Conservation (phyloP, 2,888 invertebrate species). For the Pheosia tremula region DNA sequence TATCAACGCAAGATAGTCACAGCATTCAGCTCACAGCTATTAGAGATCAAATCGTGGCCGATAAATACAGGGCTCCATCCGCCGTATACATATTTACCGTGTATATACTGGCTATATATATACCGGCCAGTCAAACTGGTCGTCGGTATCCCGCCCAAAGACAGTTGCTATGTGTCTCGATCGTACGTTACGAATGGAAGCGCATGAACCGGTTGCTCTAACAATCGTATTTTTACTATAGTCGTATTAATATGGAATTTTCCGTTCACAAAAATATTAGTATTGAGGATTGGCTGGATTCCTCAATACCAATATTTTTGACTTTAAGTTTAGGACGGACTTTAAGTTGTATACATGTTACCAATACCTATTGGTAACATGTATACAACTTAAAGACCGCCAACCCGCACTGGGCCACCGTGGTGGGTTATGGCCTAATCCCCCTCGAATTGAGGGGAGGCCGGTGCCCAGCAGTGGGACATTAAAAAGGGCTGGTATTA, state of each 20-base stretch:
- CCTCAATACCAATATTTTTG: too few relatives aligned
- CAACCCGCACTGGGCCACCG: too few relatives aligned
- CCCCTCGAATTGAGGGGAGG: too few relatives aligned
- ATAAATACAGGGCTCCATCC: conserved; percentile 5
- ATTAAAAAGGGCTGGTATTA: too few relatives aligned
- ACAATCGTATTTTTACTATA: conserved; percentile 6
- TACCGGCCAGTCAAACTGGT: conserved; percentile 1
- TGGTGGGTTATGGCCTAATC: too few relatives aligned
- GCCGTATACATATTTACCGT: neutral
- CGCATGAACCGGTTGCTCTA: conserved; percentile 1
- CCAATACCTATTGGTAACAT: too few relatives aligned
- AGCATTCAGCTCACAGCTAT: neutral
- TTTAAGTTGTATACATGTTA: too few relatives aligned
- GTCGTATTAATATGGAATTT: conserved; percentile 4
- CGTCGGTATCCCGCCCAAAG: conserved; percentile 1
- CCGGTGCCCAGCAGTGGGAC: too few relatives aligned
- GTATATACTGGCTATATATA: neutral
- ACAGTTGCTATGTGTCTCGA: conserved; percentile 5
- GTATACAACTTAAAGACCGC: too few relatives aligned
- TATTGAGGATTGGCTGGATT: neutral
- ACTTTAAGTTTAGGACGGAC: too few relatives aligned
- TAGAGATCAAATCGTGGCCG: conserved; percentile 8
- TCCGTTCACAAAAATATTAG: neutral
- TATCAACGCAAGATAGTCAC: neutral
- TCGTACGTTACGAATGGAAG: conserved; percentile 1